Conservation (phyloP, 2,113 vertebrate species). For the Damaliscus lunatus region DNA sequence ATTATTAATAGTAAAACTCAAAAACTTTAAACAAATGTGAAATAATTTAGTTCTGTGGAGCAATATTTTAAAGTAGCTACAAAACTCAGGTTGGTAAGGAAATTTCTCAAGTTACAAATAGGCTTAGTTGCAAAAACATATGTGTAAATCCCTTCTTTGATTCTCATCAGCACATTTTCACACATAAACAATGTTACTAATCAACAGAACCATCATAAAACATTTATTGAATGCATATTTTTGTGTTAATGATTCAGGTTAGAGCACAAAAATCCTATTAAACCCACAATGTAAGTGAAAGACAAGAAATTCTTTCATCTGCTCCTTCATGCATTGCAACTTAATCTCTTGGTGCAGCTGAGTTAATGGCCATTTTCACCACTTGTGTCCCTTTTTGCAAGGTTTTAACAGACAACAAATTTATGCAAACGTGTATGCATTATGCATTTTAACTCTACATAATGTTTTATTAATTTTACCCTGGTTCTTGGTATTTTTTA, state of each 20-base stretch:
- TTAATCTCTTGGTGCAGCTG: background rate
- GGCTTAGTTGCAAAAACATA: background rate
- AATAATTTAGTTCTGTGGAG: background rate
- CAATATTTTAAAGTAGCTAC: background rate
- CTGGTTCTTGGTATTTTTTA: background rate
- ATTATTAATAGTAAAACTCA: background rate
- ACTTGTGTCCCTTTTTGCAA: background rate
- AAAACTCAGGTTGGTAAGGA: background rate
- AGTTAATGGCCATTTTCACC: background rate
- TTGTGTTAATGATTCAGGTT: background rate
- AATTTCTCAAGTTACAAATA: background rate
- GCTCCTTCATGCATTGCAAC: background rate
- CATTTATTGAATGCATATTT: background rate
- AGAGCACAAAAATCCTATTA: background rate
- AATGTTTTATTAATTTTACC: background rate
- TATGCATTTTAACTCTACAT: background rate
- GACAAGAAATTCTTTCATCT: background rate
- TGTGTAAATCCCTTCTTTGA: background rate
- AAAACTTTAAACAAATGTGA: background rate
- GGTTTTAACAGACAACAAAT: background rate
- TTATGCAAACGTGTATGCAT: background rate
- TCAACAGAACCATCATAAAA: background rate
- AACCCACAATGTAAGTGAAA: background rate
- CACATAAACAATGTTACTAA: background rate
- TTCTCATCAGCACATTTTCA: background rate